Conservation (phyloP, 2,797 vertebrate genomes). For the Pseudomugil tenellus region DNA sequence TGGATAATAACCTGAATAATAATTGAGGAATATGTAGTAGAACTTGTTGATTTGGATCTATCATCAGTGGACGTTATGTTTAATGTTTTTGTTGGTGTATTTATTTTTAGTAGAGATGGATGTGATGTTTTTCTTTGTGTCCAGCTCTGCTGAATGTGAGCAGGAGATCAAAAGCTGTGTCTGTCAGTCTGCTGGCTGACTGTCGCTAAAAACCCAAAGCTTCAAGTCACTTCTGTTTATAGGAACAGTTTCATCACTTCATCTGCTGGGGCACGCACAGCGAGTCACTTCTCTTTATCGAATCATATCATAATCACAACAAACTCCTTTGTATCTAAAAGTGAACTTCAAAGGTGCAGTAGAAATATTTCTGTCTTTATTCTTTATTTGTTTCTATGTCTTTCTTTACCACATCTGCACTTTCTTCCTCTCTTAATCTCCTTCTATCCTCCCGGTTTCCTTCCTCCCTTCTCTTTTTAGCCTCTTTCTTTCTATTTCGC, state of each 20-base stretch:
- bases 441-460: conserved; percentile 25
- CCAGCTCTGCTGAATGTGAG: conserved; percentile 11
- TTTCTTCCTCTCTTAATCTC: conserved; percentile 25
- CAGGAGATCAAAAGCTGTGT: conserved; percentile 58
- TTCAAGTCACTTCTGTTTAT: conserved; percentile 63
- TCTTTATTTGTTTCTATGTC: conserved; percentile 16
- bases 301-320: conserved; percentile 63
- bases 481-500: neutral
- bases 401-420: conserved; percentile 25
- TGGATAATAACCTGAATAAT: neutral
- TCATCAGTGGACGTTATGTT: neutral
- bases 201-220: conserved; percentile 42
- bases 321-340: conserved; percentile 51
- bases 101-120: neutral
- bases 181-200: conserved; percentile 51
- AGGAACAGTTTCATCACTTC: conserved; percentile 64
- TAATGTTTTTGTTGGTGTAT: neutral
- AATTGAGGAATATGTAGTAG: neutral
- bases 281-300: conserved; percentile 49
- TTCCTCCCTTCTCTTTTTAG: conserved; percentile 25
- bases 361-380: conserved; percentile 27
- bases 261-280: conserved; percentile 31
- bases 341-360: conserved; percentile 58
- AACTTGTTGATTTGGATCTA: neutral
- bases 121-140: conserved; percentile 1